Conservation (phyloP, 2,113 vertebrate genomes). For the Tyto alba region DNA sequence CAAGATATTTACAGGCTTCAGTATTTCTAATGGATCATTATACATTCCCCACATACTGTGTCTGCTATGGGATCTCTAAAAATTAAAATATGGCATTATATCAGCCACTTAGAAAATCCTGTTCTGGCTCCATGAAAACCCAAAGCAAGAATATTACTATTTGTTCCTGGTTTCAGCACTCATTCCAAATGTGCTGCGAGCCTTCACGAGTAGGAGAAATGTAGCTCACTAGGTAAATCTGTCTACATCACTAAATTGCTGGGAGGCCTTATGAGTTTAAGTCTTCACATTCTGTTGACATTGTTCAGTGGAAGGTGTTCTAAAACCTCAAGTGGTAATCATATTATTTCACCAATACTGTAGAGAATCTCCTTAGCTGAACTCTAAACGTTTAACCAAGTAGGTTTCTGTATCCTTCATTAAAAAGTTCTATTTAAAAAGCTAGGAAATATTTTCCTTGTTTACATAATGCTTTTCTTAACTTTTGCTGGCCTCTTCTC, state of each 20-base stretch:
- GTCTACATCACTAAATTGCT: not conserved
- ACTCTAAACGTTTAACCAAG: not conserved
- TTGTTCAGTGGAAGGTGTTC: not conserved
- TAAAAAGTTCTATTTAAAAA: not conserved
- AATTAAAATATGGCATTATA: not conserved
- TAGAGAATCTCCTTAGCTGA: not conserved
- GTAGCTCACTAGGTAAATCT: not conserved
- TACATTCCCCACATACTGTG: not conserved
- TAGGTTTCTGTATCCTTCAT: not conserved
- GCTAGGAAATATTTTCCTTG: not conserved
- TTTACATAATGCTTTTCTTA: not conserved
- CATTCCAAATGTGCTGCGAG: accelerated
- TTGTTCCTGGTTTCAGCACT: not conserved
- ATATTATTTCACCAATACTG: not conserved
- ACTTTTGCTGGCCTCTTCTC: not conserved
- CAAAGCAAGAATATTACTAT: not conserved
- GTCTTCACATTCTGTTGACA: not conserved
- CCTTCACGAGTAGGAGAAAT: not conserved
- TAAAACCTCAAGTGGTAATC: not conserved
- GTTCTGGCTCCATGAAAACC: not conserved
- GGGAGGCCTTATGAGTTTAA: not conserved
- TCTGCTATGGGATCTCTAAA: not conserved
- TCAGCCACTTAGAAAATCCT: not conserved
- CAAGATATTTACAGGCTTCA: not conserved
- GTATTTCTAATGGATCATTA: not conserved